Conservation (phyloP, 2,888 invertebrate genomes). For the Amorpha juglandis region DNA sequence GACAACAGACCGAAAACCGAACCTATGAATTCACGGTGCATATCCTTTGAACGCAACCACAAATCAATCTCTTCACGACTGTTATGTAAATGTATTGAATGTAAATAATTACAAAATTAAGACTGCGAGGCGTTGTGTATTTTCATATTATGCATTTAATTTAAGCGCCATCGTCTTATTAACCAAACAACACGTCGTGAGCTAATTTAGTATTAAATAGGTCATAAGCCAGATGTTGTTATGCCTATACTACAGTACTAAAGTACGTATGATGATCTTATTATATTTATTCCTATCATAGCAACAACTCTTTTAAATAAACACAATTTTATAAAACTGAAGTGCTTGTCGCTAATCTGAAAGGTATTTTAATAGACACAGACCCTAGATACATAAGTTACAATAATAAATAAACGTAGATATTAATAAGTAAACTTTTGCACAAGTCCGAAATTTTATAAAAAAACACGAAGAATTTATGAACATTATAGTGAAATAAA, state of each 20-base stretch:
- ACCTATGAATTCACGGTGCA: too few relatives aligned
- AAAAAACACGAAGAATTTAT: slow-evolving; percentile 7
- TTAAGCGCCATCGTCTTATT: neutral
- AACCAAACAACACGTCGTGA: neutral
- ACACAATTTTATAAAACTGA: neutral
- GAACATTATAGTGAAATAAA: slow-evolving; percentile 12
- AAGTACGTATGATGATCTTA: neutral
- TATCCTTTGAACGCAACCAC: too few relatives aligned
- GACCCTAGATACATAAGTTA: neutral
- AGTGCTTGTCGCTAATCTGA: neutral
- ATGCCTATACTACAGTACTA: neutral
- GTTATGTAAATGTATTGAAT: too few relatives aligned
- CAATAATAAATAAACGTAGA: neutral
- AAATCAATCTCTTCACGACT: too few relatives aligned
- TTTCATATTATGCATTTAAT: neutral
- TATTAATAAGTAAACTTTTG: neutral
- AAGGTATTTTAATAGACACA: too few relatives aligned
- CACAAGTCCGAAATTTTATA: slow-evolving; percentile 8
- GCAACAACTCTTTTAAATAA: neutral
- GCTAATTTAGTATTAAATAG: slow-evolving; percentile 9
- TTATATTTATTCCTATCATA: neutral
- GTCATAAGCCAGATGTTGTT: slow-evolving; percentile 1
- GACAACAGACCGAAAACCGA: too few relatives aligned
- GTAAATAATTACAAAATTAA: too few relatives aligned
- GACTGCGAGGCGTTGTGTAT: neutral